Percentiles rank a stretch among this genome's conserved stretches.
These are phyloP conservation scores for Nothoprocta pentlandii DNA, from an alignment of 2,113 vertebrate species.

Conservation along the genomic window DNA sequence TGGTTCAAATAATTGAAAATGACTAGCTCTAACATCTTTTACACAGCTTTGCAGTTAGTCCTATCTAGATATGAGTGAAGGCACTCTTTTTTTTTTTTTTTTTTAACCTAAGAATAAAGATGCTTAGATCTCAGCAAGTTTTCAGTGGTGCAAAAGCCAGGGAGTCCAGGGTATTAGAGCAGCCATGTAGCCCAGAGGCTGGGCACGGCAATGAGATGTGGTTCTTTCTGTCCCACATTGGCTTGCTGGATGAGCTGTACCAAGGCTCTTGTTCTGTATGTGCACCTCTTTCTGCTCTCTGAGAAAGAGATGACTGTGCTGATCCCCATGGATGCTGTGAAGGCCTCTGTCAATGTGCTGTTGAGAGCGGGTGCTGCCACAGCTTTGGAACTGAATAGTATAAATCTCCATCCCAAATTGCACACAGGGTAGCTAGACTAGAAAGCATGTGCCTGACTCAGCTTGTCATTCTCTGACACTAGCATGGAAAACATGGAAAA, in stretches of 20 bases:
- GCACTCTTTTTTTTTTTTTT: background rate
- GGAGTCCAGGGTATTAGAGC: background rate
- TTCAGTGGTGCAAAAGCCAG: background rate
- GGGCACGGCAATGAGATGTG: background rate
- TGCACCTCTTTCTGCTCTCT: background rate
- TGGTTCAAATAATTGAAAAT: background rate
- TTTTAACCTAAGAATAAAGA: background rate
- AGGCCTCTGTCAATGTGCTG: background rate
- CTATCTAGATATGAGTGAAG: background rate
- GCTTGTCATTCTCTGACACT: background rate
- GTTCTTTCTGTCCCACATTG: background rate
- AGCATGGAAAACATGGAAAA: background rate
- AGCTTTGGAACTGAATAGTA: background rate
- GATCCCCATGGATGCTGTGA: background rate
- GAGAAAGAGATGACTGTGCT: background rate
- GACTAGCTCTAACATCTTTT: background rate
- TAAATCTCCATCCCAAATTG: background rate
- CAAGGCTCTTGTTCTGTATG: background rate
- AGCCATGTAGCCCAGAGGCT: background rate
- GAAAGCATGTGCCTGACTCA: background rate
- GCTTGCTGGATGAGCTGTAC: background rate
- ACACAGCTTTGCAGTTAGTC: background rate
- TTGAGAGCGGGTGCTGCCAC: background rate
- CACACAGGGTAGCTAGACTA: background rate
- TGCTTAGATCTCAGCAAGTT: background rate